Evolutionary conservation across 64 coral and sea anemone genomes (phyloP).

Genomic region (Anthopleura sola): DNA sequence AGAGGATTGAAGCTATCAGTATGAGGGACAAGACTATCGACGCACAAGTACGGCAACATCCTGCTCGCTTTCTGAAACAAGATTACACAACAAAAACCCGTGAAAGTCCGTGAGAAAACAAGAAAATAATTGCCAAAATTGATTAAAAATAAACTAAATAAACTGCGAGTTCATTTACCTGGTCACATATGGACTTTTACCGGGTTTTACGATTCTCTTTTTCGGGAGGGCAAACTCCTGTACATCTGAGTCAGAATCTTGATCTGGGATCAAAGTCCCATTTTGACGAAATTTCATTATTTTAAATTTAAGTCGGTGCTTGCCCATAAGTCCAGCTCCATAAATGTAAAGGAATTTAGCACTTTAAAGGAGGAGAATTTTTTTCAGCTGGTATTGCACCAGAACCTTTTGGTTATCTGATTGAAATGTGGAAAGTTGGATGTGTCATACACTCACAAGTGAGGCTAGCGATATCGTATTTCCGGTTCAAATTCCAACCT

Average conservation of each 20-base stretch:
- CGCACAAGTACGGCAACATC: constrained; percentile 61
- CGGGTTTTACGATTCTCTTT: constrained; percentile 64
- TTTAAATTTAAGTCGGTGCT: constrained; percentile 41
- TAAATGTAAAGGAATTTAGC: constrained; percentile 20
- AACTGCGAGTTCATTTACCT: constrained; percentile 34
- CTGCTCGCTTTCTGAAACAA: constrained; percentile 56
- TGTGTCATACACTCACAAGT: constrained; percentile 3
- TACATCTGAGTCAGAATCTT: constrained; percentile 65
- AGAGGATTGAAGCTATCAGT: constrained; percentile 62
- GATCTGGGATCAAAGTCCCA: constrained; percentile 58
- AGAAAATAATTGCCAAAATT: background rate
- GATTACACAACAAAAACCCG: constrained; percentile 13
- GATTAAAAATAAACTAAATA: background rate
- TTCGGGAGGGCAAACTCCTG: constrained; percentile 67
- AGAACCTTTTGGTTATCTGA: constrained; percentile 5
- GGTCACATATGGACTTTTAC: constrained; percentile 50
- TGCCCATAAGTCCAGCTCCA: constrained; percentile 23
- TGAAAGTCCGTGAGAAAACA: background rate
- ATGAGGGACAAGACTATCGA: constrained; percentile 55
- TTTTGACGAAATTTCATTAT: constrained; percentile 69
- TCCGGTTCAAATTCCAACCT: background rate
- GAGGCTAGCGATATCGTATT: background rate
- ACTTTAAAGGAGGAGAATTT: background rate
- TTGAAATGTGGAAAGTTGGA: background rate
- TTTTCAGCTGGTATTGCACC: constrained; percentile 3